Evolutionary conservation across 2,113 vertebrate genomes (phyloP).

Genomic region (Scomber scombrus): DNA sequence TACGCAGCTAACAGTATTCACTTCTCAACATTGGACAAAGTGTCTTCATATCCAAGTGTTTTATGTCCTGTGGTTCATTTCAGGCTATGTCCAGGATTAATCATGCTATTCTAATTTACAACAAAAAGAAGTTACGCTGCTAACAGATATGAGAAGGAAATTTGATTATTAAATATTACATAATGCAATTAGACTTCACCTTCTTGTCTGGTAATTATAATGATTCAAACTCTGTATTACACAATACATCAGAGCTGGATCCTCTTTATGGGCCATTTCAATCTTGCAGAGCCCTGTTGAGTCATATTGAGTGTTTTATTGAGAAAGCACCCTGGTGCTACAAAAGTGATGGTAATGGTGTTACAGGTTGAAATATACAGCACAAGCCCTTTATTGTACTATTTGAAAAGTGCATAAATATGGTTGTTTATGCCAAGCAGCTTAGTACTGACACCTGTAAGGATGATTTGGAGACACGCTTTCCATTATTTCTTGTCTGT

Average conservation of each 20-base stretch:
- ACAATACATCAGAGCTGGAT: slow-evolving; percentile 35
- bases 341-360: slow-evolving; percentile 16
- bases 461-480: slow-evolving; percentile 3
- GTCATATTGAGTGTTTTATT: slow-evolving; percentile 28
- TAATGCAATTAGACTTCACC: slow-evolving; percentile 8
- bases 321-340: slow-evolving; percentile 26
- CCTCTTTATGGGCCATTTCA: slow-evolving; percentile 23
- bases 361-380: slow-evolving; percentile 4
- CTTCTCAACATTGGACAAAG: not conserved
- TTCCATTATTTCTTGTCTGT: not conserved
- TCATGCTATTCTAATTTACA: slow-evolving; percentile 7
- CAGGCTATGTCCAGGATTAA: not conserved
- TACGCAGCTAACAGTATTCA: not conserved
- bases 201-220: slow-evolving; percentile 25
- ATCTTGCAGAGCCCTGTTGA: not conserved
- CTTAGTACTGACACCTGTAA: slow-evolving; percentile 46
- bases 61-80: not conserved
- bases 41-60: not conserved
- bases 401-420: slow-evolving; percentile 65
- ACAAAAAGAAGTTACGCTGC: slow-evolving; percentile 3
- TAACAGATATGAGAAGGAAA: not conserved
- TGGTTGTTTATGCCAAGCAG: not conserved
- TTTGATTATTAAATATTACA: slow-evolving; percentile 13
- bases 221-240: slow-evolving; percentile 26
- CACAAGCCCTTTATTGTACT: not conserved